Conservation (phyloP, 92 coral and sea anemone species). For the Phenganax subtilis region DNA sequence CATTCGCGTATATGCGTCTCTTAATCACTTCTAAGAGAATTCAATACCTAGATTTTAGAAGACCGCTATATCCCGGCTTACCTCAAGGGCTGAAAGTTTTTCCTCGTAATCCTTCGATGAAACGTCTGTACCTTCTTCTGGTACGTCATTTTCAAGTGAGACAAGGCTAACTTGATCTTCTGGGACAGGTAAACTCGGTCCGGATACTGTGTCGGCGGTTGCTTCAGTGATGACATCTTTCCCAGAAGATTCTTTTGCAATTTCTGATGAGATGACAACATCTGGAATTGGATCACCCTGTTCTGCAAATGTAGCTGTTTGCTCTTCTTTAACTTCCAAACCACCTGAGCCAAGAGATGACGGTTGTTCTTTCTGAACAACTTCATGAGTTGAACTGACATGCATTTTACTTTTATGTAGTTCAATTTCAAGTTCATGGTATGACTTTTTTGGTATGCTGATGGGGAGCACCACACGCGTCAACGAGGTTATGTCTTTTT, state of each 20-base stretch:
- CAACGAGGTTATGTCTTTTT: neutral
- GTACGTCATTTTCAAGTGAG: constrained; percentile 9
- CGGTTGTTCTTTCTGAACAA: neutral
- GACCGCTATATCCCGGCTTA: neutral
- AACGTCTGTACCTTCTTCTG: neutral
- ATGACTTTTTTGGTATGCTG: neutral
- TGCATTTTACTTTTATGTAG: neutral
- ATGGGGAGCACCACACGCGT: neutral
- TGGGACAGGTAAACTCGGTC: neutral
- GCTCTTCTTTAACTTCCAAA: neutral
- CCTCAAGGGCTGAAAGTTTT: neutral
- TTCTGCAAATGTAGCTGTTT: neutral
- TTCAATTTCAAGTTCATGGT: constrained; percentile 7
- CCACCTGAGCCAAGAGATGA: neutral
- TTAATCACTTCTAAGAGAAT: too few species aligned
- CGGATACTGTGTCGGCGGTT: neutral
- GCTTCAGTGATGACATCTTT: neutral
- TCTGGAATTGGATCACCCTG: neutral
- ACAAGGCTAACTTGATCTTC: constrained; percentile 3
- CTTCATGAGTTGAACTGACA: neutral
- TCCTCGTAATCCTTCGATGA: neutral
- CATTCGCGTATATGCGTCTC: too few species aligned
- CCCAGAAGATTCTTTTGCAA: neutral
- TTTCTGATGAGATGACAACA: neutral
- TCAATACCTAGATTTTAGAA: too few species aligned